These are phyloP conservation scores for Electrona antarctica DNA, from an alignment of 2,113 vertebrate species.

Conservation along the genomic window DNA sequence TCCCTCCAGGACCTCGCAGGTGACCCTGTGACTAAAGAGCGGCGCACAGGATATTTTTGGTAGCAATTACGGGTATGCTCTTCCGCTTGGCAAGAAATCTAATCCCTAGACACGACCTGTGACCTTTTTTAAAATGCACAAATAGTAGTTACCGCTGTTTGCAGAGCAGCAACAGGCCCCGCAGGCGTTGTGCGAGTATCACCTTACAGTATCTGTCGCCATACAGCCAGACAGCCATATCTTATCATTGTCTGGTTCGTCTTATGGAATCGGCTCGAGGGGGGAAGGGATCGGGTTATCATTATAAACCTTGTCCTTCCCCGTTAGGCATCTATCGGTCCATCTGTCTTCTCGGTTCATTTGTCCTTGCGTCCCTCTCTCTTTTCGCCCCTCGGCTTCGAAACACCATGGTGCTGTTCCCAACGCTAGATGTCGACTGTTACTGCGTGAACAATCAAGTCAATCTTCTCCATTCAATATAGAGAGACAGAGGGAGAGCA, in stretches of 20 bases:
- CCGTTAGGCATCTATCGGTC: not conserved
- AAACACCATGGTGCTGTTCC: slow-evolving; percentile 54
- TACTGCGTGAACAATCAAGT: slow-evolving; percentile 48
- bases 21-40: too few species aligned
- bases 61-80: too few species aligned
- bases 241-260: slow-evolving; percentile 18
- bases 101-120: too few species aligned
- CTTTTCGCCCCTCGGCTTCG: slow-evolving; percentile 19
- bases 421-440: slow-evolving; percentile 60
- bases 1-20: too few species aligned
- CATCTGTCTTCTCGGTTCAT: slow-evolving; percentile 42
- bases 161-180: not conserved
- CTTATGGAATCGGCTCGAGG: slow-evolving; percentile 20
- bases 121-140: too few species aligned
- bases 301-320: not conserved
- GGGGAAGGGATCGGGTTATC: slow-evolving; percentile 27
- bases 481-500: slow-evolving; percentile 17
- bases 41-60: too few species aligned
- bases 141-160: too few species aligned
- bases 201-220: not conserved
- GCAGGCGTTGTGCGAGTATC: not conserved
- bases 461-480: slow-evolving; percentile 39
- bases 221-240: slow-evolving; percentile 1
- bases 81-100: too few species aligned
- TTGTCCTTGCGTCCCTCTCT: slow-evolving; percentile 29